Conservation (phyloP, 2,888 invertebrate genomes). For the Tetranychus truncatus region DNA sequence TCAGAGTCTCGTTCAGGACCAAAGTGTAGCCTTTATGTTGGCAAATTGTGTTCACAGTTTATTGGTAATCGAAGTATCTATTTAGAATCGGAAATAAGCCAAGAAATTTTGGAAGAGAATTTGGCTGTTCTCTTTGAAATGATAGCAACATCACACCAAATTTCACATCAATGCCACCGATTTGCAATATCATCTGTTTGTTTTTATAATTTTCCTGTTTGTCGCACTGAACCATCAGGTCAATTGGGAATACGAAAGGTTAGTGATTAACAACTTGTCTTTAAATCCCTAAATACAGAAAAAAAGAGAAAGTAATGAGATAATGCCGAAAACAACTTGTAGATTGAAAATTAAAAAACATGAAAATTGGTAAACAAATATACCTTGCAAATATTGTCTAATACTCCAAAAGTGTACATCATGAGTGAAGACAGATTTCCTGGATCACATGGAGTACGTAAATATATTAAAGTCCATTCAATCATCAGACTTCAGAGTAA, state of each 20-base stretch:
- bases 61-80: slow-evolving; percentile 64
- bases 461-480: too few species aligned
- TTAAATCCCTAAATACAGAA: neutral
- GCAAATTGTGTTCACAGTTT: slow-evolving; percentile 57
- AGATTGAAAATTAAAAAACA: too few species aligned
- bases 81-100: slow-evolving; percentile 59
- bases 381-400: too few species aligned
- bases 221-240: slow-evolving; percentile 32
- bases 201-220: slow-evolving; percentile 76
- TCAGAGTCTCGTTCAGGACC: neutral
- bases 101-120: slow-evolving; percentile 59
- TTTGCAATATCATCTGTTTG: slow-evolving; percentile 79
- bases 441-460: too few species aligned
- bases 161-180: slow-evolving; percentile 49
- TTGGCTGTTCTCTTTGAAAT: slow-evolving; percentile 61
- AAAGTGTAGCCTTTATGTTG: slow-evolving; percentile 51
- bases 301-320: neutral
- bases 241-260: slow-evolving; percentile 3
- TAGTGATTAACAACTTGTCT: neutral
- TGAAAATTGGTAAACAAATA: too few species aligned
- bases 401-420: too few species aligned
- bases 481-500: too few species aligned
- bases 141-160: slow-evolving; percentile 51
- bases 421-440: too few species aligned
- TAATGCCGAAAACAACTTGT: too few species aligned